Base-by-base conservation (phyloP, 2,113 vertebrate species). In the Chelonoidis abingdonii region DNA sequence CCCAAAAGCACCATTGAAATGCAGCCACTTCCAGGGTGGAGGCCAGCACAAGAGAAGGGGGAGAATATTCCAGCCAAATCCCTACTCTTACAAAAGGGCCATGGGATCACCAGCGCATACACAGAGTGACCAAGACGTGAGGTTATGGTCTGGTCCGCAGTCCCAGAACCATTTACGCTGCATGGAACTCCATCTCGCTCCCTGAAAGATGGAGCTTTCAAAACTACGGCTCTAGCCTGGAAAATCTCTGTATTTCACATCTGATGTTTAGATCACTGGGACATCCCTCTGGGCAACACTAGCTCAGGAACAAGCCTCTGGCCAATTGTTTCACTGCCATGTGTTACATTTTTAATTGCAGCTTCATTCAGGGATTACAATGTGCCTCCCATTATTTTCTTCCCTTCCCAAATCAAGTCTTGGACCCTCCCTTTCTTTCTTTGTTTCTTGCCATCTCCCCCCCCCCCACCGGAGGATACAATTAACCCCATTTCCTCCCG, bases 351-450 rank as follows among this genome's bases (percentile, higher is more conserved):
- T 76, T 76, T 76, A 76, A 76, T 25, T 44, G 75, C 75, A 76
- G 72, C 5, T 24, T 12, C 22, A 76, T 76, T 38, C 65, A 44
- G 75, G 75, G 41, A 76, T 12, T 41, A 76, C 38, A n/a, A 41
- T 13, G 72, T 44, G 38, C 9, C 72, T 41, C 21, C 72, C 5
- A 10, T 75, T 75, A 41, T 41, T 75, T 76, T 76, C 35, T 72
- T 24, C 3, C 72, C 22, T 31, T 38, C 78, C 50, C 13, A 17
- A 1, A 9, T 29, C 52, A 21, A 82, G 52, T 5, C 57, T 59
- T 13, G 11, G 13, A 29, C 27, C 11, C 24, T 4, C 11, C 21
- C 80, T 17, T 16, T 6, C 10, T 2, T 2, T 27, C 4, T 11
- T 11, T 25, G 10, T 47, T 27, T 56, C 19, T n/a, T 65, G 14